Evolutionary conservation across 1,140 invertebrate species (phyloP).

Genomic region (Antheraea mylitta): DNA sequence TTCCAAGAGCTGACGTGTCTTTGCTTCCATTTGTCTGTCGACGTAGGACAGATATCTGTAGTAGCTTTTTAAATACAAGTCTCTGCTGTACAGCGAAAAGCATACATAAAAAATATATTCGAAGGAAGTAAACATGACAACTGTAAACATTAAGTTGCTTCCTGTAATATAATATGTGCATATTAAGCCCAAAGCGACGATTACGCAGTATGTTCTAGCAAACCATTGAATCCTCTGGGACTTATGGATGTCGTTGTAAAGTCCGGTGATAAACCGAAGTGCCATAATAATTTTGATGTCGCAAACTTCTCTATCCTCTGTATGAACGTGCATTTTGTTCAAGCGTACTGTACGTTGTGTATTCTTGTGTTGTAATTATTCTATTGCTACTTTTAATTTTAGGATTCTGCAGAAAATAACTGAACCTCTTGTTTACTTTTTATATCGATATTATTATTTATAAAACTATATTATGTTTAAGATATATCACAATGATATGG

Average conservation of each 20-base stretch:
- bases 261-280: neutral
- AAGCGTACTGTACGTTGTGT: neutral
- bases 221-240: neutral
- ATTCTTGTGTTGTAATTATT: neutral
- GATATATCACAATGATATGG: too few relatives aligned
- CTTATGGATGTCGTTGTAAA: neutral
- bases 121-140: neutral
- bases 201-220: neutral
- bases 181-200: neutral
- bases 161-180: neutral
- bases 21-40: neutral
- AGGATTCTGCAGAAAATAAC: neutral
- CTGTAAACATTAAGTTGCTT: neutral
- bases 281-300: neutral
- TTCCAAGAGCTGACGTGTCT: neutral
- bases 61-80: neutral
- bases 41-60: neutral
- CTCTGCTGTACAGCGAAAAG: neutral
- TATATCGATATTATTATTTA: too few relatives aligned
- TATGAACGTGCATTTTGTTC: neutral
- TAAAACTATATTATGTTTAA: too few relatives aligned
- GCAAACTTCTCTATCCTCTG: neutral
- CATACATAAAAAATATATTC: neutral
- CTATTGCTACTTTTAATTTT: neutral
- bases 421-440: too few relatives aligned